These are phyloP conservation scores for Pseudopipra pipra DNA, from an alignment of 2,113 vertebrate genomes.

Conservation along the genomic window DNA sequence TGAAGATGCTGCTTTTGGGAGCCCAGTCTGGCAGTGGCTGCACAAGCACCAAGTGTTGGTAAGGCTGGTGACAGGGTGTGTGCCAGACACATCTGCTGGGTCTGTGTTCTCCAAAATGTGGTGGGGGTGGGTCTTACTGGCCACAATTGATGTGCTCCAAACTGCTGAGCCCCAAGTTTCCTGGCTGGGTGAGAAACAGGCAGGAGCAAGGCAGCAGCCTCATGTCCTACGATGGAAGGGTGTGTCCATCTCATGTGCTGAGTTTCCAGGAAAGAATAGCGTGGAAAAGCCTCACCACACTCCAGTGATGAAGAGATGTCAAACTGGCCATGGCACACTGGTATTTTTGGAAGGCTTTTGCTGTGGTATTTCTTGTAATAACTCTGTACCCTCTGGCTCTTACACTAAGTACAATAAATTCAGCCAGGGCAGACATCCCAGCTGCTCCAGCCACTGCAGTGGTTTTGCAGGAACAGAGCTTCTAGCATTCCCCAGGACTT, in stretches of 20 bases:
- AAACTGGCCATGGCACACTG: neutral
- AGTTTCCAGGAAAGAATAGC: accelerated
- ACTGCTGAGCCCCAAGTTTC: neutral
- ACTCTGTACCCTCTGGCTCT: neutral
- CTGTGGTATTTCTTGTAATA: neutral
- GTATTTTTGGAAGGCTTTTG: neutral
- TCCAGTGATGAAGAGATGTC: neutral
- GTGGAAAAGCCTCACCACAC: neutral
- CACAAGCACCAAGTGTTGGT: neutral
- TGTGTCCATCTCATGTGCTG: neutral
- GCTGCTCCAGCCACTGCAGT: neutral
- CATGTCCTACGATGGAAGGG: accelerated
- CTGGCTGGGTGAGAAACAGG: neutral
- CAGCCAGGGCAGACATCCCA: neutral
- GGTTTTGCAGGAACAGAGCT: neutral
- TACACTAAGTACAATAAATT: neutral
- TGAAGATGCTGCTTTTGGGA: neutral
- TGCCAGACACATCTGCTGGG: neutral
- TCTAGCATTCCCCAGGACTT: neutral
- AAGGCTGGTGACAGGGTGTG: neutral
- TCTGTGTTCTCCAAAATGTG: neutral
- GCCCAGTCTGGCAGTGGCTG: neutral
- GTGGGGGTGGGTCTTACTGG: neutral
- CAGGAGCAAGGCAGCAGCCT: neutral
- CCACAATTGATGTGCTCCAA: neutral